Base-by-base conservation (phyloP, 1,140 invertebrate species). In the Hermatobates lingyangjiaoensis region DNA sequence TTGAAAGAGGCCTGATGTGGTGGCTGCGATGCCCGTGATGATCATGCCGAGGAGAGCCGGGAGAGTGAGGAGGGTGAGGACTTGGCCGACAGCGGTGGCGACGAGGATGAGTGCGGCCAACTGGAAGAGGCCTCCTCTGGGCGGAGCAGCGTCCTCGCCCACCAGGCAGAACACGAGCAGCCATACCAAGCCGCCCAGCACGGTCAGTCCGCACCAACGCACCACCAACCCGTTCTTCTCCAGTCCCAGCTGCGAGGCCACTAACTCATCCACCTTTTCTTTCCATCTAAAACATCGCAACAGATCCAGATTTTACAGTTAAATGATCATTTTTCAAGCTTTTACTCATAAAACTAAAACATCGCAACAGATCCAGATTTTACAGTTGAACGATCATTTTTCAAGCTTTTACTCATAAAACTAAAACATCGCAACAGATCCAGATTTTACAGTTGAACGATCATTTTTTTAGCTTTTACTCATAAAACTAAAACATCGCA, bases 31-130 rank as follows among this genome's bases (percentile, higher is more conserved):
- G 4, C 54, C 54, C 14, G 42, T 49, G 15, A 53, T 21, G 12
- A 56, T 42, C 52, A 54, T 53, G 15, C 54, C 54, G 3, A 56
- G 30, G 14, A 56, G 38, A 15, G 50, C 18, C 1, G 54, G 54
- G 1, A 56, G 42, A 1, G 27, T 27, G 4, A 54, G 1, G 14
- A 50, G 23, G 15, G 27, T 24, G n/a, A 54, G 27, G 15, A 56
- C 24, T 10, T 18, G n/a, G 12, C 54, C 54, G n/a, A 48, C 27
- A n/a, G 50, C 18, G 10, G 51, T 27, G 2, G 47, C 52, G 12
- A 50, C 2, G 3, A 54, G 15, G 10, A 54, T 26, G 21, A 54
- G 47, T 21, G 25, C 25, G 2, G 38, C 14, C 26, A 54, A n/a
- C 25, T 42, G 24, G 51, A 48, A 53, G 20, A 53, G 30, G 2